These are phyloP conservation scores for Sula dactylatra DNA, from an alignment of 2,113 vertebrate genomes.

Conservation along the genomic window DNA sequence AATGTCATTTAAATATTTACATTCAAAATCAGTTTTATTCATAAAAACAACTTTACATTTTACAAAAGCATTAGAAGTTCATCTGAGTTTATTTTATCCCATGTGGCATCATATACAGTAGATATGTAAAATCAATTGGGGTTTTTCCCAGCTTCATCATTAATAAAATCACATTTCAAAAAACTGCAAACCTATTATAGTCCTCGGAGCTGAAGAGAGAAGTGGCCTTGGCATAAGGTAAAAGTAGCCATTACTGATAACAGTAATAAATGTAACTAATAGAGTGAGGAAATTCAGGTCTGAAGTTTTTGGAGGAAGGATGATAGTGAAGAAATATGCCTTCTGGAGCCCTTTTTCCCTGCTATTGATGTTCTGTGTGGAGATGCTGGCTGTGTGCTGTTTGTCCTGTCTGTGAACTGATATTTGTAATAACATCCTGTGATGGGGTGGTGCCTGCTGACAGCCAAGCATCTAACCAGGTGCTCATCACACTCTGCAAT, in stretches of 20 bases:
- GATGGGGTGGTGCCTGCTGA: not conserved
- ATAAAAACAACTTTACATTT: not conserved
- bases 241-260: not conserved
- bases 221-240: not conserved
- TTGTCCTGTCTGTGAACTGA: not conserved
- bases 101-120: not conserved
- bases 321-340: not conserved
- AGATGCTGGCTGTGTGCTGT: not conserved
- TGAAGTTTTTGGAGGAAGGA: not conserved
- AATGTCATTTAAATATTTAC: not conserved
- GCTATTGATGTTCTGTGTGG: not conserved
- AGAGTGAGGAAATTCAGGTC: not conserved
- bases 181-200: not conserved
- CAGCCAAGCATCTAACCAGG: not conserved
- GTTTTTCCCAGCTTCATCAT: not conserved
- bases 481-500: rapidly evolving
- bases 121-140: not conserved
- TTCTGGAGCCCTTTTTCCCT: not conserved
- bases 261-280: not conserved
- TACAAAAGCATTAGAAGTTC: not conserved
- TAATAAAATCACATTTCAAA: not conserved
- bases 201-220: not conserved
- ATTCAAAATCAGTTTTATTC: not conserved
- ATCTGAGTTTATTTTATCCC: not conserved
- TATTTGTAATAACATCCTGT: not conserved